These are phyloP conservation scores for Zaprionus ghesquierei DNA, from an alignment of 1,140 invertebrate species.

Conservation along the genomic window DNA sequence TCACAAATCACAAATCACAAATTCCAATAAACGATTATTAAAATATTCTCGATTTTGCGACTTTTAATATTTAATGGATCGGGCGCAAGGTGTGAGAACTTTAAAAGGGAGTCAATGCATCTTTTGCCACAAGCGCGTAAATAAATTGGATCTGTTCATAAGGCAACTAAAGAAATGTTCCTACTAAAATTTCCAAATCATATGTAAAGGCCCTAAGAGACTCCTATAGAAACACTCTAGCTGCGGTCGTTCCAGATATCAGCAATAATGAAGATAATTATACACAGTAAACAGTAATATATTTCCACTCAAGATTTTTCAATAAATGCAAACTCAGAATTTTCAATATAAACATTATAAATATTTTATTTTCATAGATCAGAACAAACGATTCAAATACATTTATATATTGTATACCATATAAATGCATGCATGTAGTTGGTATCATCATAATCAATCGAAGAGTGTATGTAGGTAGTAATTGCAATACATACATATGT, in stretches of 20 bases:
- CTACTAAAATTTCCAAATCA: too few species aligned
- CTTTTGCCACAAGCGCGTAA: too few species aligned
- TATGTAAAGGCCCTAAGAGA: too few species aligned
- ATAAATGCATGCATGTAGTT: slow-evolving; percentile 25
- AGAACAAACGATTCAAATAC: slow-evolving; percentile 64
- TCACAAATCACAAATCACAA: too few species aligned
- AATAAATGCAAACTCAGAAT: neutral
- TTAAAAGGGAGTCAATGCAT: too few species aligned
- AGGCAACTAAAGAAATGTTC: too few species aligned
- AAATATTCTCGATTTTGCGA: neutral
- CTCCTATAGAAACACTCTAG: too few species aligned
- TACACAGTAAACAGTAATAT: too few species aligned
- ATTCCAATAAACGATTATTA: slow-evolving; percentile 12
- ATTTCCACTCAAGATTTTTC: neutral
- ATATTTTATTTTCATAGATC: slow-evolving; percentile 73
- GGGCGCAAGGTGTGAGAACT: too few species aligned
- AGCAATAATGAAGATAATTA: too few species aligned
- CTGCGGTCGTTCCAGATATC: too few species aligned
- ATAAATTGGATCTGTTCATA: too few species aligned
- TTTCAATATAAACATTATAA: slow-evolving; percentile 34
- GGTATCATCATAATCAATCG: slow-evolving; percentile 33
- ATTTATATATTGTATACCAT: slow-evolving; percentile 2
- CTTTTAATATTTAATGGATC: neutral
- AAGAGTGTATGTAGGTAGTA: slow-evolving; percentile 3
- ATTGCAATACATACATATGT: neutral